Base-by-base conservation (phyloP, 2,888 invertebrate genomes). In the Alloscopus bannaensis region DNA sequence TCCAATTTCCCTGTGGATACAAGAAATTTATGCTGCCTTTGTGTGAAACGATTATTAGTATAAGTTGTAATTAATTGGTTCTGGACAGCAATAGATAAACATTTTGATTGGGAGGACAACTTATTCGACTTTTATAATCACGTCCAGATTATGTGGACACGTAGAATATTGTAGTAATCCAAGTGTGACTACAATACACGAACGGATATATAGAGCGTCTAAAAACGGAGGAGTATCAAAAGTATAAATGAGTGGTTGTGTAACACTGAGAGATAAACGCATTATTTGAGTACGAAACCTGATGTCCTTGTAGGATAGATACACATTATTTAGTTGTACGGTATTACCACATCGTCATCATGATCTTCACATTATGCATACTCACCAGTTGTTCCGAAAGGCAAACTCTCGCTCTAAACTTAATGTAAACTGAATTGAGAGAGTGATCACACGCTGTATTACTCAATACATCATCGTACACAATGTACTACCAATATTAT, bases 221-320 rank as follows among this genome's bases (percentile, higher is more conserved):
- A n/a, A n/a, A n/a, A n/a, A n/a, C n/a, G n/a, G n/a, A n/a, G n/a
- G n/a, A n/a, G n/a, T n/a, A n/a, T n/a, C n/a, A n/a, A n/a, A n/a
- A n/a, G n/a, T n/a, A n/a, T n/a, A n/a, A n/a, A n/a, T n/a, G n/a
- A n/a, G n/a, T n/a, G n/a, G n/a, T n/a, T n/a, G n/a, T n/a, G n/a
- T n/a, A n/a, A n/a, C n/a, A n/a, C n/a, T n/a, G n/a, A n/a, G n/a
- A n/a, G n/a, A n/a, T 47, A n/a, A 18, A 42, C 57, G 40, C 68
- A 68, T 68, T 42, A 36, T 40, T 47, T 26, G n/a, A 50, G 76
- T 52, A 76, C 60, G 50, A 50, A 77, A 77, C 64, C 42, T 52
- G 77, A 62, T 77, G 77, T 77, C 77, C 77, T 77, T 70, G 77
- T 77, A 50, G 50, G 8, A n/a, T n/a, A n/a, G n/a, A n/a, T n/a